phyloP scores from a whole-genome alignment of 2,797 vertebrate genomes.

The Urocyon cinereoargenteus region DNA sequence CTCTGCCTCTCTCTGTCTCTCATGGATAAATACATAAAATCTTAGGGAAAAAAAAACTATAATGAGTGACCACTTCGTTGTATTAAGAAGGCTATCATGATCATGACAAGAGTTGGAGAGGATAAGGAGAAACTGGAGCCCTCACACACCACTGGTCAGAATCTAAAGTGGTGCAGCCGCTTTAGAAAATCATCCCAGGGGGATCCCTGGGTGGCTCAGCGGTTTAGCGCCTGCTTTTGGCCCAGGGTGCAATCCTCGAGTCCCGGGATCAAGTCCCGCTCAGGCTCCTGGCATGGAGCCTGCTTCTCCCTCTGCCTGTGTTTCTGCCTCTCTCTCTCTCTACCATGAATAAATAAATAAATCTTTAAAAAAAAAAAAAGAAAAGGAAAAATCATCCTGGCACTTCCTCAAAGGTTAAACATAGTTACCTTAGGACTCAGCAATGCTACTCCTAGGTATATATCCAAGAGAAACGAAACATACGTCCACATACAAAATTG shows the following conservation, averaged over 20 bases:
- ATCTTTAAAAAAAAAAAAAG: no score
- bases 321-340: no score
- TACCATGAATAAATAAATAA: no score
- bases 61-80: background rate
- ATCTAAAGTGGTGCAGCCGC: background rate
- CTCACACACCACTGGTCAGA: background rate
- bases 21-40: no score
- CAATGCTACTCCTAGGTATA: background rate
- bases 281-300: no score
- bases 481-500: background rate
- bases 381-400: no score
- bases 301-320: no score
- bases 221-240: no score
- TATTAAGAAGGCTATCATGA: background rate
- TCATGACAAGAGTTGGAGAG: background rate
- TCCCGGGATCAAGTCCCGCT: no score
- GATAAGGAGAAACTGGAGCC: background rate
- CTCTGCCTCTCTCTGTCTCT: no score
- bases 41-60: background rate
- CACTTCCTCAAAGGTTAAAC: background rate
- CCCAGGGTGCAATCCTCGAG: no score
- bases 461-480: background rate
- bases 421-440: background rate
- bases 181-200: background rate
- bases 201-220: no score